Conservation (phyloP, 64 coral and sea anemone species). For the Exaiptasia diaphana region DNA sequence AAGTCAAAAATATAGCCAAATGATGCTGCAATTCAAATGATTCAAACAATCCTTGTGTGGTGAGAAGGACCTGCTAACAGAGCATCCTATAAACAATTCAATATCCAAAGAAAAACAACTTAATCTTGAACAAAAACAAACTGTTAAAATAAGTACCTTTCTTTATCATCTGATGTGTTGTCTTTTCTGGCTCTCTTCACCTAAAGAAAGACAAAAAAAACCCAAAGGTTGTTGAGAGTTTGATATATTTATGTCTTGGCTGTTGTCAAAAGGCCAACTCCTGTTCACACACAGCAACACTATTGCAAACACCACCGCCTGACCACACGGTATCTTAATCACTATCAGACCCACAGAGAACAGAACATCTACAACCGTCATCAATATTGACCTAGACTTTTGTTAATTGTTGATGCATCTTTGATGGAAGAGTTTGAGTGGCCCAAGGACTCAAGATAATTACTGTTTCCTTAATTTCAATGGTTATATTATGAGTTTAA, state of each 20-base stretch:
- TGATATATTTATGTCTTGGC: neutral
- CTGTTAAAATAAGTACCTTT: conserved; percentile 17
- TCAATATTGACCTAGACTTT: conserved; percentile 5
- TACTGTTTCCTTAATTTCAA: neutral
- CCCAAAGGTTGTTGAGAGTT: neutral
- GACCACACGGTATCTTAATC: neutral
- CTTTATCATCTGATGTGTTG: conserved; percentile 52
- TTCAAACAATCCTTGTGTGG: too few species aligned
- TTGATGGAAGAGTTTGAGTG: neutral
- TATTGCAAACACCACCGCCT: neutral
- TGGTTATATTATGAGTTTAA: conserved; percentile 1
- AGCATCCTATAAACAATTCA: too few species aligned
- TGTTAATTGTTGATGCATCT: neutral
- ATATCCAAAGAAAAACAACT: too few species aligned
- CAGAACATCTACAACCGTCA: neutral
- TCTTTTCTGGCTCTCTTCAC: conserved; percentile 62
- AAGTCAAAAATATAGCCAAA: too few species aligned
- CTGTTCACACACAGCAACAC: conserved; percentile 21
- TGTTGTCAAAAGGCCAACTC: neutral
- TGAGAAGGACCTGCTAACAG: too few species aligned
- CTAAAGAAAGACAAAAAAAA: conserved; percentile 3
- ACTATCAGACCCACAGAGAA: neutral
- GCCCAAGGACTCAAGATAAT: neutral
- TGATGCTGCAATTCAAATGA: too few species aligned
- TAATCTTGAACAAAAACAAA: neutral